Base-by-base conservation (phyloP, 2,888 invertebrate species). In the Corythucha ciliata region DNA sequence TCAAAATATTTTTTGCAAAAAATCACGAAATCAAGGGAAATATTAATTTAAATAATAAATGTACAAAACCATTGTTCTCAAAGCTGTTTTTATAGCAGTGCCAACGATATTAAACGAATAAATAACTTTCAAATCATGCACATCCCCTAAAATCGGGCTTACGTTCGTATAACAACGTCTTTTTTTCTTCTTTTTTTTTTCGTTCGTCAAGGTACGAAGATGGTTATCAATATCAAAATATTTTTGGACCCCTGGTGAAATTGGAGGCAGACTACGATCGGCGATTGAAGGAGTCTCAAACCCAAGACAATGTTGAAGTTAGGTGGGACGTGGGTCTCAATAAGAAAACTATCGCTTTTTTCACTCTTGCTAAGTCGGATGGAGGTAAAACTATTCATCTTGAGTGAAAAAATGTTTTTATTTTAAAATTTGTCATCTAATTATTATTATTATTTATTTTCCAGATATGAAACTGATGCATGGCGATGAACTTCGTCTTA, bases 281-380 rank as follows among this genome's bases (percentile, higher is more conserved):
- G 67, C 83, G 91, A 56, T 72, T 96, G 49, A 99, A 99, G 67
- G 98, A 98, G 69, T 91, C 93, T 0, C 96, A 97, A 68, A 96
- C 94, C 0, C 96, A 97, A 68, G 94, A 96, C 63, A 94, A 94
- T 61, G 93, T 98, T 54, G 90, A 93, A 65, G 96, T 98, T 1
- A 82, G 97, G 47, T 99, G 98, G 98, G 97, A 98, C 65, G 86
- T 94, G 8, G 97, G 97, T 0, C 75, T 99, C 21, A 98, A 98
- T 67, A 97, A 97, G 71, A 96, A 97, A 67, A 89, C 89, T 0
- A 92, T 94, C 50, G 97, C 97, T 0, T 97, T 93, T 68, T 98
- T 99, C 67, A 90, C 90, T 47, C 74, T 99, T 47, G 92, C 96
- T 3, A 96, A 96, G 72, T 93, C 96, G 2, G 92, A 96, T 65